Evolutionary conservation across 2,888 invertebrate genomes (phyloP).

Genomic region (Cordilura impudica): DNA sequence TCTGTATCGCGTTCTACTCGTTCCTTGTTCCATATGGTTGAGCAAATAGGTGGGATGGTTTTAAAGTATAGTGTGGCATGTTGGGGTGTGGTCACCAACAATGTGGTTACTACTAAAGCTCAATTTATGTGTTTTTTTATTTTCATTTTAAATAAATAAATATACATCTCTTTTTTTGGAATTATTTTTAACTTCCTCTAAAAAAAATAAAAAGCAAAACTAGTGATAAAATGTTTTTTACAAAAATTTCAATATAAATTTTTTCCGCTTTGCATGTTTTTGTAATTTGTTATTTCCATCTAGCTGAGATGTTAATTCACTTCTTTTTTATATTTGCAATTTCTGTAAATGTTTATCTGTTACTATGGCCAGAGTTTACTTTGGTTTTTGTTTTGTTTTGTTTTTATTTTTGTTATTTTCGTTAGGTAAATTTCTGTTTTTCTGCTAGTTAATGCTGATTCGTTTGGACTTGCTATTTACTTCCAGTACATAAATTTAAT

Average conservation of each 20-base stretch:
- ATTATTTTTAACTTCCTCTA: constrained; percentile 36
- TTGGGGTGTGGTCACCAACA: constrained; percentile 16
- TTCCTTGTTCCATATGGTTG: constrained; percentile 37
- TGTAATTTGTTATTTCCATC: constrained; percentile 23
- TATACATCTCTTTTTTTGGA: constrained; percentile 2
- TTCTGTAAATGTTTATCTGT: constrained; percentile 20
- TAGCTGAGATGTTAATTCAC: constrained; percentile 56
- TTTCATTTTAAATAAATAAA: not conserved
- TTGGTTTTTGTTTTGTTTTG: constrained; percentile 9
- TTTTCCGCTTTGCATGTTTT: constrained; percentile 27
- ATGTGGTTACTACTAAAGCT: constrained; percentile 41
- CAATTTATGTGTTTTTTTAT: constrained; percentile 42
- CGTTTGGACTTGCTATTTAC: constrained; percentile 62
- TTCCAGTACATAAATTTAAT: constrained; percentile 69
- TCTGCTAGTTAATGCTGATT: constrained; percentile 51
- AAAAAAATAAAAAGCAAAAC: not conserved
- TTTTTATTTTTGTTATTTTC: constrained; percentile 1
- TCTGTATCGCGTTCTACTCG: no score
- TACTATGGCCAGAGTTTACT: not conserved
- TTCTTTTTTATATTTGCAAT: constrained; percentile 21
- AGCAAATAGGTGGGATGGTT: constrained; percentile 7
- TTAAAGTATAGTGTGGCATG: constrained; percentile 26
- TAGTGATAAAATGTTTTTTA: constrained; percentile 5
- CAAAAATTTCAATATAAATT: constrained; percentile 31
- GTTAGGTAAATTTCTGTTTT: constrained; percentile 47